phyloP scores from a whole-genome alignment of 2,113 vertebrate genomes.

The Smithornis capensis region DNA sequence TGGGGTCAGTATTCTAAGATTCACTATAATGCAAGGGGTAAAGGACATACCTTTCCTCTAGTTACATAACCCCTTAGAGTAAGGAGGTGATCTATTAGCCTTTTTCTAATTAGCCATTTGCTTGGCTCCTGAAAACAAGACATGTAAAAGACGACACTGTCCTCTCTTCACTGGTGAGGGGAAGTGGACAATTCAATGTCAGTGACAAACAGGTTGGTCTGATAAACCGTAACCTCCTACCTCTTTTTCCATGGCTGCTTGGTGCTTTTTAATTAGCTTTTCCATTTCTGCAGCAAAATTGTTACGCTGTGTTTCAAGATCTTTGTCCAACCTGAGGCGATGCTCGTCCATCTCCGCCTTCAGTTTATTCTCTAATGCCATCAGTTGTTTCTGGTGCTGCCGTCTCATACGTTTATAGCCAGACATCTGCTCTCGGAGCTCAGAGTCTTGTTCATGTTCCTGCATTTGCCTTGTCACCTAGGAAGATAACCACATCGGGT shows the following conservation, averaged over 20 bases:
- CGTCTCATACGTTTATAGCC: conserved; percentile 98
- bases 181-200: not conserved
- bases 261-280: conserved; percentile 97
- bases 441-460: conserved; percentile 97
- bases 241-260: conserved; percentile 96
- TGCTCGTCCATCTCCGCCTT: conserved; percentile 98
- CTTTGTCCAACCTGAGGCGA: conserved; percentile 95
- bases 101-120: conserved; percentile 33
- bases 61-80: conserved; percentile 36
- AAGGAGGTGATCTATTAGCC: conserved; percentile 13
- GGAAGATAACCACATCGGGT: not conserved
- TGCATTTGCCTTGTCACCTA: conserved; percentile 99
- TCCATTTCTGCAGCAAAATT: conserved; percentile 97
- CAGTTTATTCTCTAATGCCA: conserved; percentile 97
- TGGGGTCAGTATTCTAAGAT: not conserved
- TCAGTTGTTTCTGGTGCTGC: conserved; percentile 97
- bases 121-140: conserved; percentile 47
- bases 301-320: conserved; percentile 96
- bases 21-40: not conserved
- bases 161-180: conserved; percentile 9
- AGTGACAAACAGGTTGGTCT: not conserved
- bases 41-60: conserved; percentile 32
- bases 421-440: conserved; percentile 96
- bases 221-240: conserved; percentile 66
- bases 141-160: conserved; percentile 9